Evolutionary conservation across 2,797 vertebrate genomes (phyloP).

Genomic region (Pangasius djambal): DNA sequence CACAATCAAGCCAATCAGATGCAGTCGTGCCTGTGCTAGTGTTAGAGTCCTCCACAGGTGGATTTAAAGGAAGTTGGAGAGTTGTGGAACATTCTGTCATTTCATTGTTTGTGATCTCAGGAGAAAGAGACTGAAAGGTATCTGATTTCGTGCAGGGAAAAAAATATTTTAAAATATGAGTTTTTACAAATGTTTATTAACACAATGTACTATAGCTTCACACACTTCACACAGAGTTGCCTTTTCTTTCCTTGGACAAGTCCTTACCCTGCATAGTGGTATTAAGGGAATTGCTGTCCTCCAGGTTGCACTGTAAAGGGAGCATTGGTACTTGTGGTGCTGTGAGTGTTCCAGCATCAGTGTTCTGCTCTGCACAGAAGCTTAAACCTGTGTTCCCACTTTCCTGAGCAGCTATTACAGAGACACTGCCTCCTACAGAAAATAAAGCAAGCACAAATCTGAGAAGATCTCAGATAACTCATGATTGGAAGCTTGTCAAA

Average conservation of each 20-base stretch:
- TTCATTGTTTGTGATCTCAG: slow-evolving; percentile 75
- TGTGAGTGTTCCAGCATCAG: background rate
- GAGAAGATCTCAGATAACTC: background rate
- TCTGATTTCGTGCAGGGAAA: slow-evolving; percentile 24
- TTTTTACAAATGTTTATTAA: background rate
- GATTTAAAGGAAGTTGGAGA: slow-evolving; percentile 52
- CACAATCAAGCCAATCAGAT: slow-evolving; percentile 24
- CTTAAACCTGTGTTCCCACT: background rate
- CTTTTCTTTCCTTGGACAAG: background rate
- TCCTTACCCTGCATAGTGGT: slow-evolving; percentile 3
- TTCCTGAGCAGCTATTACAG: background rate
- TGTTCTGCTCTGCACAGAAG: background rate
- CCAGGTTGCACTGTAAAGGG: slow-evolving; percentile 13
- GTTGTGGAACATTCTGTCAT: slow-evolving; percentile 52
- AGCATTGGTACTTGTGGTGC: background rate
- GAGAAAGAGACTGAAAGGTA: slow-evolving; percentile 63
- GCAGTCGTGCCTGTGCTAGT: background rate
- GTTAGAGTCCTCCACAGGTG: slow-evolving; percentile 21
- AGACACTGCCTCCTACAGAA: background rate
- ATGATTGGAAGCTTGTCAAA: background rate
- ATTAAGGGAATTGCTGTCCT: slow-evolving; percentile 5
- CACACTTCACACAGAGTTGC: background rate
- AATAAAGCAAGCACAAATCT: background rate
- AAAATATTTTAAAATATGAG: background rate
- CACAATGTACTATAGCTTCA: background rate